A percentile compares a stretch with the other conserved stretches of the same genome.
These are phyloP conservation scores for Urosaurus nigricauda DNA, from an alignment of 2,797 vertebrate species.

Conservation along the genomic window DNA sequence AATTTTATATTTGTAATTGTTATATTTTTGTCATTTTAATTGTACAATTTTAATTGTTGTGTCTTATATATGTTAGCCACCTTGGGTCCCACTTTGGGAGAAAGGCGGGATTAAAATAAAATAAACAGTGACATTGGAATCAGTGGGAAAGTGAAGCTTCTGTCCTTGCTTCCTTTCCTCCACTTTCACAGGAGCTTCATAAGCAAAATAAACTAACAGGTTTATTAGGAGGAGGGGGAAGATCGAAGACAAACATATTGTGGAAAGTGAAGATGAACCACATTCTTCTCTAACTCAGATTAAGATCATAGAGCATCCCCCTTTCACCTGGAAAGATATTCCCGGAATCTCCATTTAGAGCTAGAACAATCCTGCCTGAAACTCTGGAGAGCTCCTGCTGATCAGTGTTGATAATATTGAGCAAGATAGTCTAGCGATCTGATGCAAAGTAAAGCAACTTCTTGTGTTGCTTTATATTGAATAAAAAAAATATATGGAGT, in stretches of 20 bases:
- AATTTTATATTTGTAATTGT: no score
- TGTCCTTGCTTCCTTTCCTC: not conserved
- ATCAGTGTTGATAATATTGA: no score
- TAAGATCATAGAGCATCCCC: not conserved
- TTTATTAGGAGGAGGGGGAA: not conserved
- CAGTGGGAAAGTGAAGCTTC: not conserved
- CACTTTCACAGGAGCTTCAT: not conserved
- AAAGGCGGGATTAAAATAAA: no score
- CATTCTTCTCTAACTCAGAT: not conserved
- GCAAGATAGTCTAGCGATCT: no score
- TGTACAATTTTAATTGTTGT: no score
- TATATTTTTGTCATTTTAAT: no score
- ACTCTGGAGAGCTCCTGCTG: no score
- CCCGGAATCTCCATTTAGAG: not conserved
- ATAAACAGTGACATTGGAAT: not conserved
- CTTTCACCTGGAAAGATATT: not conserved
- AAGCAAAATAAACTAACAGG: not conserved
- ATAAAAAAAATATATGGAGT: not conserved
- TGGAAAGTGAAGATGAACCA: not conserved
- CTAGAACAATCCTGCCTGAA: no score
- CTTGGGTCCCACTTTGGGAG: no score
- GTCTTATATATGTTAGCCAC: no score
- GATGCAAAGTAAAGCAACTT: not conserved
- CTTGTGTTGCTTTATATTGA: not conserved
- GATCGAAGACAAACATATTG: not conserved